Conservation (phyloP, 92 coral and sea anemone genomes). For the Umimayanthus chanpuru region DNA sequence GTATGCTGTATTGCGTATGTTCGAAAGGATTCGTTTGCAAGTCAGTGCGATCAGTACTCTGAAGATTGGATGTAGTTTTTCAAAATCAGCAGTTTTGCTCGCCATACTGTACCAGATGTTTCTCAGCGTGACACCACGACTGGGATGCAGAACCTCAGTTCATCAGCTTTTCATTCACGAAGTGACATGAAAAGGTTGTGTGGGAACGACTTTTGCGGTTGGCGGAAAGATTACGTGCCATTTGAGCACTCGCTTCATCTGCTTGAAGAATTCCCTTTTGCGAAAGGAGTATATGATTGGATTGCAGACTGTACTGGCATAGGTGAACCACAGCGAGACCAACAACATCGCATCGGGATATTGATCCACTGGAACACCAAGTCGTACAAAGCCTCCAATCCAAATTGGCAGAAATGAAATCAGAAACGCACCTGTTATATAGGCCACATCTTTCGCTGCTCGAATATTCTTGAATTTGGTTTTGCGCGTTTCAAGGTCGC, state of each 20-base stretch:
- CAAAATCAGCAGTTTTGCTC: no score
- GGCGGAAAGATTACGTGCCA: not conserved
- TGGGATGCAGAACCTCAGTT: no score
- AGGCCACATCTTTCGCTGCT: conserved; percentile 4
- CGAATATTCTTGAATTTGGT: not conserved
- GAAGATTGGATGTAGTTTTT: no score
- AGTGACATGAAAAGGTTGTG: no score
- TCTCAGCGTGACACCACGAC: no score
- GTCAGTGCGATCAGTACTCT: no score
- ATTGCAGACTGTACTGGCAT: not conserved
- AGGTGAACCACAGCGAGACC: conserved; percentile 5
- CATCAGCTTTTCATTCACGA: no score
- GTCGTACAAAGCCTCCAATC: not conserved
- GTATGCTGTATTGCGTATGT: no score
- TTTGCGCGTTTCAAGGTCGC: not conserved
- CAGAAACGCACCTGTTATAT: not conserved
- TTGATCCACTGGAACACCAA: not conserved
- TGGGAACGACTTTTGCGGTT: no score
- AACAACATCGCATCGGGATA: not conserved
- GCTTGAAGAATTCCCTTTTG: not conserved
- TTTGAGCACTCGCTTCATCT: not conserved
- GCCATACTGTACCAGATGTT: no score
- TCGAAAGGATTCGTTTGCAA: no score
- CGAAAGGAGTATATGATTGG: conserved; percentile 17
- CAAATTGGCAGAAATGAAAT: not conserved